Conservation (phyloP, 2,888 invertebrate genomes). For the Brachyopa scutellaris region DNA sequence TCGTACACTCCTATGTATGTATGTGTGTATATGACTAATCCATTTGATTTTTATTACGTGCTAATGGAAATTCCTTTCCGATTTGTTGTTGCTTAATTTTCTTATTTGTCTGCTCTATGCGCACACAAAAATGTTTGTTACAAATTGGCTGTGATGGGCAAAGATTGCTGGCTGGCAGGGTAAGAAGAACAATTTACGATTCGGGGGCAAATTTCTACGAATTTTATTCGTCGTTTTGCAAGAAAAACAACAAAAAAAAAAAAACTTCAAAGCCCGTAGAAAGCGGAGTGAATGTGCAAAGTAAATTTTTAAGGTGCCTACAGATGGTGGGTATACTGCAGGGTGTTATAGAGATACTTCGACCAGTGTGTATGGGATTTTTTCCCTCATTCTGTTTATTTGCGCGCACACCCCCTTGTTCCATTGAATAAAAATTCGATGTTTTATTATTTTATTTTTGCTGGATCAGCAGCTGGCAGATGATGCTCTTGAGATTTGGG, state of each 20-base stretch:
- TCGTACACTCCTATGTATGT: no score
- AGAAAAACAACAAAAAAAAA: not conserved
- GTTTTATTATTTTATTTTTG: conserved; percentile 7
- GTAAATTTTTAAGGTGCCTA: not conserved
- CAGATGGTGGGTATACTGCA: not conserved
- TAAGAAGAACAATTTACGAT: conserved; percentile 27
- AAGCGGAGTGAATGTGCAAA: conserved; percentile 13
- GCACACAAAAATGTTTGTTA: not conserved
- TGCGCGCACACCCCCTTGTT: conserved; percentile 60
- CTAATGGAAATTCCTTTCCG: conserved; percentile 62
- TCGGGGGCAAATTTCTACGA: conserved; percentile 34
- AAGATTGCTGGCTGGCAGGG: not conserved
- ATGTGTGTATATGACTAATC: conserved; percentile 58
- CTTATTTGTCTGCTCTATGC: conserved; percentile 1
- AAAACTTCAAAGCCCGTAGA: conserved; percentile 50
- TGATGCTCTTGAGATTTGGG: conserved; percentile 31
- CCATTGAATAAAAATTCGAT: conserved; percentile 46
- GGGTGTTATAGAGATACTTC: conserved; percentile 3
- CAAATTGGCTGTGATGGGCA: not conserved
- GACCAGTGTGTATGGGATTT: conserved; percentile 34
- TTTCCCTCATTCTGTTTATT: conserved; percentile 62
- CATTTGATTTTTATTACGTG: conserved; percentile 62
- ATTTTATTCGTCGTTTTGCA: conserved; percentile 48
- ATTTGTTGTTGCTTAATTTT: conserved; percentile 54
- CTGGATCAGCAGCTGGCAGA: conserved; percentile 69